Evolutionary conservation across 2,113 vertebrate species (phyloP).

Genomic region (Calidris pugnax): DNA sequence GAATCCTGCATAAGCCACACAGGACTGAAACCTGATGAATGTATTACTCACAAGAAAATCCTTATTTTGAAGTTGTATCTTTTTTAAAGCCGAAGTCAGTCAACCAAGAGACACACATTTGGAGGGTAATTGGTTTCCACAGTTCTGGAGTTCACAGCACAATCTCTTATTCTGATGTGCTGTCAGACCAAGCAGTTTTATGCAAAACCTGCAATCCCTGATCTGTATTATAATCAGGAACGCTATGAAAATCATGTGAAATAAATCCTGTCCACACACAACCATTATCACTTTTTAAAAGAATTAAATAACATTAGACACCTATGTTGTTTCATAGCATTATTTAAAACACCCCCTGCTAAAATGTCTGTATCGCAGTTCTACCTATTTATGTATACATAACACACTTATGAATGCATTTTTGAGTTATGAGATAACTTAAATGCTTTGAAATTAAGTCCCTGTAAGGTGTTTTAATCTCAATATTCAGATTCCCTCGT

Average conservation of each 20-base stretch:
- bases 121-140: background rate
- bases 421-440: background rate
- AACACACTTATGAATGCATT: background rate
- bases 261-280: background rate
- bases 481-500: background rate
- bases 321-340: background rate
- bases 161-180: background rate
- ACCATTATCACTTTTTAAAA: background rate
- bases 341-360: background rate
- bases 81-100: background rate
- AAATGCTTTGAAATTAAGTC: background rate
- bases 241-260: background rate
- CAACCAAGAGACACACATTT: background rate
- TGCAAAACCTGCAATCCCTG: background rate
- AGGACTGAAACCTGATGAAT: background rate
- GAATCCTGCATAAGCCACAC: background rate
- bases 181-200: background rate
- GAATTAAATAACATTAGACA: background rate
- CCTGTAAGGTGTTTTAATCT: background rate
- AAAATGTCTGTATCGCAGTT: background rate
- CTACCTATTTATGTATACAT: background rate
- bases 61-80: conserved; percentile 5
- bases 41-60: conserved; percentile 18
- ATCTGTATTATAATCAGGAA: background rate
- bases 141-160: background rate